Evolutionary conservation across 2,113 vertebrate genomes (phyloP).

Genomic region (Macrotis lagotis): DNA sequence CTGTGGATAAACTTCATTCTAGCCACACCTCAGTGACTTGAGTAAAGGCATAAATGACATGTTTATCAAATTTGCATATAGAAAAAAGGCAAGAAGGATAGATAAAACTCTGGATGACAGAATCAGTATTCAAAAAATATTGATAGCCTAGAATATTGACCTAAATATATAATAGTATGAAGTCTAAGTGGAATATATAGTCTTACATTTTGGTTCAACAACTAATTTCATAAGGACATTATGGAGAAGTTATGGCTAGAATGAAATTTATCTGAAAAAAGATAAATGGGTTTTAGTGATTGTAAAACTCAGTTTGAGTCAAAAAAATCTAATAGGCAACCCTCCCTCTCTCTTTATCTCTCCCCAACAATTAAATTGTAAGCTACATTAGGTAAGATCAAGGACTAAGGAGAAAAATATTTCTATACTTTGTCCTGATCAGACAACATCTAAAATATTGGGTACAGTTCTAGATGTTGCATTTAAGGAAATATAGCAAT

Average conservation of each 20-base stretch:
- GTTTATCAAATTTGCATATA: neutral
- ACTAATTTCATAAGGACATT: neutral
- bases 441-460: too few species aligned
- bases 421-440: too few species aligned
- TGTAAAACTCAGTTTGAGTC: neutral
- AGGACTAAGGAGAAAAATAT: too few species aligned
- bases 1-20: neutral
- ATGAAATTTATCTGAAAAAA: neutral
- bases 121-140: neutral
- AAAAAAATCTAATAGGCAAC: neutral
- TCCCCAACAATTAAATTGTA: neutral
- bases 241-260: too few species aligned
- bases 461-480: too few species aligned
- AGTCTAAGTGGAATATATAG: too few species aligned
- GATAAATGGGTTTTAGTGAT: neutral
- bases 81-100: neutral
- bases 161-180: neutral
- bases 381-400: neutral
- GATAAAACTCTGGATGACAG: neutral
- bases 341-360: rapidly evolving
- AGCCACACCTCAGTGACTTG: neutral
- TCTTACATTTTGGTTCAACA: neutral
- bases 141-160: neutral
- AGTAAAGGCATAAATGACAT: neutral
- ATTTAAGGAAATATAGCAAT: too few species aligned